Base-by-base conservation (phyloP, 2,797 vertebrate genomes). In the Onychomys leucogaster region DNA sequence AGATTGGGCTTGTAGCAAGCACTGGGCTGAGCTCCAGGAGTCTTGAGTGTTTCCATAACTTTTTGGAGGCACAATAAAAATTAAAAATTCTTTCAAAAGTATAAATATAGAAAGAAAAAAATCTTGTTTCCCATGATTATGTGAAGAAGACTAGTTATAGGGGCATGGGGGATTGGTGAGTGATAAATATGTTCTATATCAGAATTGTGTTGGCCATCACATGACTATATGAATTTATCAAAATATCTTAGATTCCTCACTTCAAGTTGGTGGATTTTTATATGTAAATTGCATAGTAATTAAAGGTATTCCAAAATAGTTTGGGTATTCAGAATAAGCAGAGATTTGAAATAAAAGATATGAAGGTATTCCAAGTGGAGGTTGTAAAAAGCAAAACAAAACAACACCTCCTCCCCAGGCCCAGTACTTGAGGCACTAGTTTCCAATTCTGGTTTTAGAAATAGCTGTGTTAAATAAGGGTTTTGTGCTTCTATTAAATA, bases 121-220 rank as follows among this genome's bases (percentile, higher is more conserved):
- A 91, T 3, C 49, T 73, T 76, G 6, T 17, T 89, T 1, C 34
- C 37, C 84, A 32, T 29, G 2, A 61, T 34, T 77, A 57, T 16
- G 25, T 37, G 11, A 17, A 49, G 25, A 65, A 3, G 16, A 34
- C 19, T 29, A 14, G 32, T 41, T 78, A 92, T 80, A 85, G 41
- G 32, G 12, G 61, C 43, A 73, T n/a, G 12, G 52, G n/a, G 25
- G 5, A 87, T 92, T 84, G 12, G 5, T 2, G 17, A 57, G 32
- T 85, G 34, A 59, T 57, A 46, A 92, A 71, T 82, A 83, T 91
- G 34, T 75, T 96, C 67, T 91, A n/a, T 52, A 83, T 65, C 61
- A 73, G 32, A 23, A 92, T n/a, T 75, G 14, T 85, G 34, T 82
- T 82, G 52, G 5, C 57, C 14, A 11, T 76, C 41, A 81, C 34